Base-by-base conservation (phyloP, 2,797 vertebrate genomes). In the Enoplosus armatus region DNA sequence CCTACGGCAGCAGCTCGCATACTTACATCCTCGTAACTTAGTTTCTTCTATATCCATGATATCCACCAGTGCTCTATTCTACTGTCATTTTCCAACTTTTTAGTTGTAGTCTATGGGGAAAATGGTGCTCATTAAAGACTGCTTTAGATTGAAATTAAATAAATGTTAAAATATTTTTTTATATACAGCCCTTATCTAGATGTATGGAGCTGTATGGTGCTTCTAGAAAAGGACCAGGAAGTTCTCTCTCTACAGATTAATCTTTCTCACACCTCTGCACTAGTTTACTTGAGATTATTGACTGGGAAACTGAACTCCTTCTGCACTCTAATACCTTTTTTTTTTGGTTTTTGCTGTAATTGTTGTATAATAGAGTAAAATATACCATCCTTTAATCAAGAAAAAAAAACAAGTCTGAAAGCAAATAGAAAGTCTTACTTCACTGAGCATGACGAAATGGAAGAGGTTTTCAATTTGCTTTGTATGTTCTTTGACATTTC, bases 401-500 rank as follows among this genome's bases (percentile, higher is more conserved):
- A 75, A 89, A 72, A 80, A n/a, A n/a, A n/a, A n/a, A n/a, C n/a
- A 74, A 80, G 20, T 75, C 54, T 43, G 12, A 78, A 76, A 88
- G 64, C 66, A 82, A 91, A 91, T 87, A 67, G 66, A 90, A 90
- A 69, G 91, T 92, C 79, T 85, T 90, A 90, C 90, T 90, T 87
- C 91, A 93, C 68, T 91, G 93, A 87, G 77, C 90, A 90, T 61
- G 80, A 29, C 85, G 85, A 92, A 94, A 82, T 90, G 76, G 85
- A 87, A 86, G 75, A 80, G 79, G 35, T 82, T 89, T 93, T 92
- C 90, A 88, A 93, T 93, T 94, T 90, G 41, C 60, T 83, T 81
- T 43, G 29, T 69, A 75, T 83, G 87, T 90, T 89, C 84, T 69
- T 85, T 95, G 94, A 94, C 93, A 94, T 95, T 95, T 94, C 53